Evolutionary conservation across 2,888 invertebrate genomes (phyloP).

Genomic region (Hypena proboscidalis): DNA sequence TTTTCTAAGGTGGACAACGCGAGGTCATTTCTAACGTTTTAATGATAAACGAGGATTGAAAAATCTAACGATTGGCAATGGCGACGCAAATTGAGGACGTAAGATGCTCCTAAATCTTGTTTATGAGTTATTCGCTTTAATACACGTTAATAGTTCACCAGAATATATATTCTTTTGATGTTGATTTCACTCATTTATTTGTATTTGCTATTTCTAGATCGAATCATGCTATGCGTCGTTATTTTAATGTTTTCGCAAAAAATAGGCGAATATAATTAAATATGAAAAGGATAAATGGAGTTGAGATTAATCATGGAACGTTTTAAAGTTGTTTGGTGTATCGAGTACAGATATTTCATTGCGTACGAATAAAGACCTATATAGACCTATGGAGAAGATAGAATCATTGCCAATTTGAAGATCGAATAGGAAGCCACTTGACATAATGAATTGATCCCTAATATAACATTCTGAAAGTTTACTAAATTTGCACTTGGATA

Average conservation of each 20-base stretch:
- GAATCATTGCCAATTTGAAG: too few species aligned
- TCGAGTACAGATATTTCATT: too few species aligned
- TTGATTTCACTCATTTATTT: constrained; percentile 73
- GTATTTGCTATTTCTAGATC: constrained; percentile 62
- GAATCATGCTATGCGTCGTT: constrained; percentile 58
- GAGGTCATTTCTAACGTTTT: constrained; percentile 68
- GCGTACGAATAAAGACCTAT: too few species aligned
- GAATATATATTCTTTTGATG: constrained; percentile 73
- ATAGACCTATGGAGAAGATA: too few species aligned
- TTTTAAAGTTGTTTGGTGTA: too few species aligned
- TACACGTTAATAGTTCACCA: constrained; percentile 71
- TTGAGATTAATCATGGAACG: too few species aligned
- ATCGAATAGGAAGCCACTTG: too few species aligned
- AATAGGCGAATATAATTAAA: constrained; percentile 50
- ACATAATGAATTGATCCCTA: too few species aligned
- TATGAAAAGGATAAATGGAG: constrained; percentile 55
- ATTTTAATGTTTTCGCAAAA: constrained; percentile 60
- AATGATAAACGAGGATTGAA: constrained; percentile 75
- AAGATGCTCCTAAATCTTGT: constrained; percentile 66
- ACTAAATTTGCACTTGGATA: too few species aligned
- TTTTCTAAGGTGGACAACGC: constrained; percentile 48
- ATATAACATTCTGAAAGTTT: too few species aligned
- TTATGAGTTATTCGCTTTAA: constrained; percentile 76
- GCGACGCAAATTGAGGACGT: constrained; percentile 77
- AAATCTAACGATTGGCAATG: constrained; percentile 73